Conservation (phyloP, 2,797 vertebrate genomes). For the Lophius americanus region DNA sequence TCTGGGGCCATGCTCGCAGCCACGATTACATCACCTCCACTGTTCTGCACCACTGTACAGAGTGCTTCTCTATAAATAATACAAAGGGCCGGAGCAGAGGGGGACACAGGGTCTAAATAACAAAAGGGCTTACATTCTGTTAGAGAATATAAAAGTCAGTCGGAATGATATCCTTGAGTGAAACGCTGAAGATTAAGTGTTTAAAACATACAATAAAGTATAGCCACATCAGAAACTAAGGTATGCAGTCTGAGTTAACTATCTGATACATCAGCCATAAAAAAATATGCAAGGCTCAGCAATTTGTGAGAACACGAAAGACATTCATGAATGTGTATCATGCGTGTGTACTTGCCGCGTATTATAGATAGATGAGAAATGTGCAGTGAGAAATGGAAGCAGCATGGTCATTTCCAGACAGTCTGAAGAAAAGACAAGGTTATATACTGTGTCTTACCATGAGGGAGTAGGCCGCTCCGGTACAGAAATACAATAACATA, state of each 20-base stretch:
- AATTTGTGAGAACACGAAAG: conserved; percentile 2
- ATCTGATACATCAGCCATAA: too few relatives aligned
- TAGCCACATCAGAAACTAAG: conserved; percentile 32
- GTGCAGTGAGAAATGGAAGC: conserved; percentile 1
- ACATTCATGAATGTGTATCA: background rate
- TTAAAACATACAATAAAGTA: conserved; percentile 29
- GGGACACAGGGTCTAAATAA: conserved; percentile 51
- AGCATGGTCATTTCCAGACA: conserved; percentile 27
- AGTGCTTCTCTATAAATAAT: conserved; percentile 84
- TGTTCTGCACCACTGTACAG: conserved; percentile 76
- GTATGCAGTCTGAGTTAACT: conserved; percentile 6
- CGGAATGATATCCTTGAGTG: background rate
- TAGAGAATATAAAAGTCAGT: background rate
- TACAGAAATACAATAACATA: conserved; percentile 62
- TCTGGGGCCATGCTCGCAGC: conserved; percentile 56
- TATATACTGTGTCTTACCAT: conserved; percentile 52
- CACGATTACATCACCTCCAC: conserved; percentile 76
- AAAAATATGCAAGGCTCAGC: background rate
- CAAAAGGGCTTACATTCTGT: conserved; percentile 21
- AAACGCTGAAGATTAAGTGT: conserved; percentile 3
- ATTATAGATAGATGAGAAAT: conserved; percentile 19
- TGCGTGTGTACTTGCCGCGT: conserved; percentile 1
- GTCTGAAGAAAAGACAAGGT: conserved; percentile 58
- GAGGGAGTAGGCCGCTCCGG: conserved; percentile 41
- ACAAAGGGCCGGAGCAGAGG: conserved; percentile 62